Evolutionary conservation across 1,140 invertebrate species (phyloP), one percentile per base, ranked within the genome.

Genomic region (Plectrocnemia conspersa): DNA sequence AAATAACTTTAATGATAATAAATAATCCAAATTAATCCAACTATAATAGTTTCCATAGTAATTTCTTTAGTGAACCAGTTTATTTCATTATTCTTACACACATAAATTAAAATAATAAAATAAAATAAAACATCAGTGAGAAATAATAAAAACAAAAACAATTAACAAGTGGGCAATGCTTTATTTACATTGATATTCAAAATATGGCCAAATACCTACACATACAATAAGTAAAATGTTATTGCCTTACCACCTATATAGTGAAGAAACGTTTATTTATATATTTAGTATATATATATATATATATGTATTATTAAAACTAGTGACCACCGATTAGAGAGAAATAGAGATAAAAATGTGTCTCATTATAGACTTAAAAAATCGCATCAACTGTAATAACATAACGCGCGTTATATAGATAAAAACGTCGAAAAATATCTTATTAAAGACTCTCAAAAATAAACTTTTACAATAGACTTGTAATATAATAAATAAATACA

Each of bases 111-210:
- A 29, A 29, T 7, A 29, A 6, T 7, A n/a, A 29, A 29, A 29
- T 29, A n/a, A 29, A 29, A 7, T 29, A 29, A 6, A 29, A 7
- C n/a, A 7, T 7, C 27, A 29, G 27, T 6, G 27, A n/a, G 7
- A 10, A 10, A 38, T 10, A 15, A 38, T 21, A 40, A 56, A 52
- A 53, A 29, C 9, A 40, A 53, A 49, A 54, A 57, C 55, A 65
- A 50, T 72, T 71, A 75, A 75, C 73, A 75, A 75, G 70, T 74
- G 72, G 68, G 73, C 70, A 70, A n/a, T 73, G 57, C 56, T 75
- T 75, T 75, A 75, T 75, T 75, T 75, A 74, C 73, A 74, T 72
- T 72, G 69, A 73, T 69, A 72, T 69, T 68, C 68, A 72, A 73
- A 74, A 73, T 74, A 75, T 72, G 72, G 67, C 72, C 72, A 53